Percentiles rank a stretch among this genome's conserved stretches.
These are phyloP conservation scores for Montipora capitata DNA, from an alignment of 92 coral and sea anemone genomes.

Conservation along the genomic window DNA sequence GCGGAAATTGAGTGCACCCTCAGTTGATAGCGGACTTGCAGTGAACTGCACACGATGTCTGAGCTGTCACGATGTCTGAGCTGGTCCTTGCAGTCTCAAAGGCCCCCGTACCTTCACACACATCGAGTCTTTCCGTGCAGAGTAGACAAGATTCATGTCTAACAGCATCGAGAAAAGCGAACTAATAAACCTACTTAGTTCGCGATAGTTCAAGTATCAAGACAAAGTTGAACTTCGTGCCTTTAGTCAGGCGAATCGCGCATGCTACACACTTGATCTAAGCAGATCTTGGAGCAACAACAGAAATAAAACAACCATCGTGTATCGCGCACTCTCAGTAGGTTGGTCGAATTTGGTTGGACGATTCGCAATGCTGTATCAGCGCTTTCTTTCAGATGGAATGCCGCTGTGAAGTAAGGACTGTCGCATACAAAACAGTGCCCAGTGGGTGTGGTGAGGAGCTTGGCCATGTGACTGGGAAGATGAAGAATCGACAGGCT, in stretches of 20 bases:
- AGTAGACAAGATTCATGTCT: too few relatives aligned
- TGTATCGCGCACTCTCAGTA: slow-evolving; percentile 48
- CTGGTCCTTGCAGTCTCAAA: too few relatives aligned
- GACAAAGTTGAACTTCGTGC: too few relatives aligned
- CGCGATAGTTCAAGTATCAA: too few relatives aligned
- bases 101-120: too few relatives aligned
- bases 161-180: too few relatives aligned
- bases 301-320: slow-evolving; percentile 42
- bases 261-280: slow-evolving; percentile 30
- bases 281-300: slow-evolving; percentile 66
- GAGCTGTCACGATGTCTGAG: too few relatives aligned
- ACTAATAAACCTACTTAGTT: too few relatives aligned
- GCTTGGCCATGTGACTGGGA: slow-evolving; percentile 47
- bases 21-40: too few relatives aligned
- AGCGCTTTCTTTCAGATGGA: slow-evolving; percentile 37
- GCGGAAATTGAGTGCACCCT: too few relatives aligned
- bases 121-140: too few relatives aligned
- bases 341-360: slow-evolving; percentile 19
- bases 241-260: slow-evolving; percentile 12
- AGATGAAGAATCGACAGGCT: slow-evolving; percentile 38
- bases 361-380: slow-evolving; percentile 33
- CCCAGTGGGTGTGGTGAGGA: slow-evolving; percentile 67
- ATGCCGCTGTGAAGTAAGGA: slow-evolving; percentile 72
- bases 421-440: slow-evolving; percentile 69
- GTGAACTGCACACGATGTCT: too few relatives aligned